Percentiles rank a stretch among this genome's conserved stretches.
phyloP scores from a whole-genome alignment of 2,888 invertebrate genomes.

The Stictocephala bisonia region DNA sequence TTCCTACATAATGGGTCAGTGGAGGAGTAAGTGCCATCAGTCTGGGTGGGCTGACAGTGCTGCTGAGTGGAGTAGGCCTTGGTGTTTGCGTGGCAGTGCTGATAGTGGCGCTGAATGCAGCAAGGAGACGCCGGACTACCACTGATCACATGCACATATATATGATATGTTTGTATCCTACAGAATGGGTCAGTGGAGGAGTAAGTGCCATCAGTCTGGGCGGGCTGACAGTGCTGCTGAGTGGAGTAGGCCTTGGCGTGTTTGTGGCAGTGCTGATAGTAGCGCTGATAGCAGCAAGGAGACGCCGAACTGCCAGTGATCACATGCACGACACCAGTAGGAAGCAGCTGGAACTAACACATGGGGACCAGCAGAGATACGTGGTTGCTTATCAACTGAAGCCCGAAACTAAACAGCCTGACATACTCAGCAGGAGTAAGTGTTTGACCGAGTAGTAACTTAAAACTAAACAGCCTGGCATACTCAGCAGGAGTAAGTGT shows the following conservation, averaged over 20 bases:
- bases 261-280: constrained; percentile 72
- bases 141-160: constrained; percentile 59
- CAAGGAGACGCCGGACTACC: constrained; percentile 68
- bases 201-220: constrained; percentile 77
- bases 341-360: constrained; percentile 75
- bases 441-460: too few species aligned
- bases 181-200: constrained; percentile 63
- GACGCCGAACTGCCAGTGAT: constrained; percentile 64
- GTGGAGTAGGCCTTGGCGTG: constrained; percentile 74
- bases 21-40: constrained; percentile 74
- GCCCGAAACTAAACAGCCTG: constrained; percentile 74
- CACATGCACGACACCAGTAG: constrained; percentile 62
- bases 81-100: constrained; percentile 74
- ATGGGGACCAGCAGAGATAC: constrained; percentile 78
- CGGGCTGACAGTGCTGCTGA: constrained; percentile 76
- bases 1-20: constrained; percentile 56
- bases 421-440: constrained; percentile 76
- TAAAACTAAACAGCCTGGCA: too few species aligned
- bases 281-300: constrained; percentile 73
- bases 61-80: constrained; percentile 74
- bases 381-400: constrained; percentile 89
- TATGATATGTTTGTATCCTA: constrained; percentile 22
- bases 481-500: too few species aligned
- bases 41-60: constrained; percentile 77
- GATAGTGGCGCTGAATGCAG: constrained; percentile 72